These are phyloP conservation scores for Galeopsomyia nigrocyanea DNA, from an alignment of 2,888 invertebrate species.

Conservation along the genomic window DNA sequence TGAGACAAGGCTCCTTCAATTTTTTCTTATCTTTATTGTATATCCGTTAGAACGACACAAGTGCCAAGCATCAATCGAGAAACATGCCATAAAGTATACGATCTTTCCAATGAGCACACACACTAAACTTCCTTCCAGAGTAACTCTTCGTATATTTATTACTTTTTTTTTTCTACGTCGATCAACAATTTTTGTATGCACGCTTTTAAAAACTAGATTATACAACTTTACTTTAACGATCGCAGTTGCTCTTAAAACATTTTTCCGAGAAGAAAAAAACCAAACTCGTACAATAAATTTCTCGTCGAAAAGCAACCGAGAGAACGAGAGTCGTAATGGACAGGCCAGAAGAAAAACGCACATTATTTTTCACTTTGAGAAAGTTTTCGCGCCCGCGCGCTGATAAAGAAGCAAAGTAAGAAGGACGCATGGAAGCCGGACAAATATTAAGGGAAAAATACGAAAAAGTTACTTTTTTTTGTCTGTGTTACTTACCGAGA, in stretches of 20 bases:
- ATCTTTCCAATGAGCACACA: no score
- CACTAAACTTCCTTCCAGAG: no score
- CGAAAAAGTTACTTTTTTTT: conserved; percentile 8
- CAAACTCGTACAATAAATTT: conserved; percentile 23
- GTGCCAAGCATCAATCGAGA: no score
- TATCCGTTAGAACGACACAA: no score
- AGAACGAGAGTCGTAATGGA: conserved; percentile 8
- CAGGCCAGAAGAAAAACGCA: conserved; percentile 19
- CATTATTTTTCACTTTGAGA: conserved; percentile 28
- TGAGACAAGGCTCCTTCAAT: no score
- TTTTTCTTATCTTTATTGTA: no score
- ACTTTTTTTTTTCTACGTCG: not conserved
- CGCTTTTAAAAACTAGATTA: not conserved
- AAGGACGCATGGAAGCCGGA: conserved; percentile 3
- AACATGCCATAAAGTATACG: no score
- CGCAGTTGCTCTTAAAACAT: not conserved
- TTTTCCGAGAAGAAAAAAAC: not conserved
- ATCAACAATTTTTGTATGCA: conserved; percentile 10
- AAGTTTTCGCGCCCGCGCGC: not conserved
- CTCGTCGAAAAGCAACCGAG: not conserved
- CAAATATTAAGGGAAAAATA: conserved; percentile 6
- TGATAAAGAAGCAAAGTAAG: conserved; percentile 14
- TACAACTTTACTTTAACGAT: not conserved
- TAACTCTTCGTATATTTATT: no score
- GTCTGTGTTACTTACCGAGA: not conserved